Base-by-base conservation (phyloP, 2,888 invertebrate genomes). In the Synergus itoensis region DNA sequence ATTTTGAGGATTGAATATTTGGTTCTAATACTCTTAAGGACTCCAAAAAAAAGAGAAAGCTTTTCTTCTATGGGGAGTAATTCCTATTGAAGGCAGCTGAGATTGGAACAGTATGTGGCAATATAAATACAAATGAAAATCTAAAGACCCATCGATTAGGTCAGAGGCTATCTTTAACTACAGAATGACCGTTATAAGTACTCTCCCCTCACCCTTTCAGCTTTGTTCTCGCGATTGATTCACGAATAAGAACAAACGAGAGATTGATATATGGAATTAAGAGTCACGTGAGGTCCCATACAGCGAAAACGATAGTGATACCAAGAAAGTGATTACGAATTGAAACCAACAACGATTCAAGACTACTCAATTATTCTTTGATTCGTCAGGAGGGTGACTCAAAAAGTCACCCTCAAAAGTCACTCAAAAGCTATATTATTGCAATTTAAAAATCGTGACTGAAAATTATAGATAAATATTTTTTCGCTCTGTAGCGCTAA, bases 131-230 rank as follows among this genome's bases (percentile, higher is more conserved):
- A 36, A 63, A 63, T 63, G 28, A 4, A 36, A 63, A 63, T 63
- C 28, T 28, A 36, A 53, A 53, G 53, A 53, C 28, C 16, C 63
- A 63, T 63, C 16, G 28, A 28, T 36, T 28, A 63, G 63, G 63
- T 63, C 63, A 63, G 63, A 28, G 63, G 63, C 63, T 63, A 63
- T 63, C 63, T 63, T 36, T 36, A 63, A 63, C 63, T 14, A 28
- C 16, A 63, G 63, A 63, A 63, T 63, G 3, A 36, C 8, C 63
- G 16, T 63, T 63, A 28, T 43, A 43, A 8, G n/a, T 53, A n/a
- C 53, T 53, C 53, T 53, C 53, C 7, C 53, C 8, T 53, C n/a
- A 53, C 53, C 7, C n/a, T n/a, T 53, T 4, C 62, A 28, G 63
- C 63, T 63, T 28, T 28, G 63, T 36, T 63, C 36, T 36, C 16